Base-by-base conservation (phyloP, 1,140 invertebrate genomes). In the Brachionus rotundiformis region DNA sequence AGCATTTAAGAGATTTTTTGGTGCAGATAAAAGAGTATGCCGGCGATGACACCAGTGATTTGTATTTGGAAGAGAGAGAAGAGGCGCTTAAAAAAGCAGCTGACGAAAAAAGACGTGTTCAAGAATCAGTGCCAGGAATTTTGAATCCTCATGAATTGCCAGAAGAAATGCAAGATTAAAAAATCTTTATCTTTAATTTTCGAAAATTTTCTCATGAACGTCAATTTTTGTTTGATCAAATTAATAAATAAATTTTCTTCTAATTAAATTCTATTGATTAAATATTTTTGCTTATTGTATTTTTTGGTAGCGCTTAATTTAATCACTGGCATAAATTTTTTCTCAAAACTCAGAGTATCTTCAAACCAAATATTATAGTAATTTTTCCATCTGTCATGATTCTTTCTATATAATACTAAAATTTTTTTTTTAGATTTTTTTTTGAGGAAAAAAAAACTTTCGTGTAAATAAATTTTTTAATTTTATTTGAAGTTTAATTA, bases 21-120 rank as follows among this genome's bases (percentile, higher is more conserved):
- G 96, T 99, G 84, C 96, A 99, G 90, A 99, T 99, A 87, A 93
- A 95, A 89, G 96, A 98, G 90, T 96, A 95, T 87, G 95, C 95
- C 31, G 96, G 97, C 27, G 95, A 97, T 88, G 96, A 99, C 87
- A 95, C 98, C 88, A 93, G 93, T 83, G 97, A 99, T 89, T 89
- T 99, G 83, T 99, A 94, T 89, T 89, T 99, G 83, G 96, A 98
- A 87, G 97, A 99, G 86, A 91, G 96, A 84, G 94, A 98, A 88
- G 91, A 91, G 63, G 92, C 93, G 63, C 90, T 99, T 59, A 91
- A 92, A 83, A 88, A 91, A 84, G 95, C 95, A 16, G 94, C 98
- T 87, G 92, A 94, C 82, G 95, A 97, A 85, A 99, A 99, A 88
- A 91, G 94, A 85, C 92, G 92, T 86, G 91, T 94, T 81, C 95